A percentile compares a stretch with the other conserved stretches of the same genome.
These are phyloP conservation scores for Drosophila eohydei DNA, from an alignment of 2,888 invertebrate species.

Conservation along the genomic window DNA sequence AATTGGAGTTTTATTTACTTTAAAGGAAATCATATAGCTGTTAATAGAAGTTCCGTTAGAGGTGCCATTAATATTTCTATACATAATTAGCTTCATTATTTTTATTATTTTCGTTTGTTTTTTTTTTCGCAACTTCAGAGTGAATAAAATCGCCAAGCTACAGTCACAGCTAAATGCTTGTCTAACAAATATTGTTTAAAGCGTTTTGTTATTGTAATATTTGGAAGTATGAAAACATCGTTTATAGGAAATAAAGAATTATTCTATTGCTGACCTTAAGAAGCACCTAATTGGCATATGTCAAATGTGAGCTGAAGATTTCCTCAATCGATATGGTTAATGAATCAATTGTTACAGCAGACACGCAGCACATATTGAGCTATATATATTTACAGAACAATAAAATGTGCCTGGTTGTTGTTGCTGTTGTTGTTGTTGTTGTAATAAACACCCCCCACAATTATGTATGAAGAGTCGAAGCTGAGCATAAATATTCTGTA, in stretches of 20 bases:
- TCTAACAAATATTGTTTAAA: conserved; percentile 16
- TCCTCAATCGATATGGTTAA: conserved; percentile 29
- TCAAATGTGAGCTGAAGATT: conserved; percentile 9
- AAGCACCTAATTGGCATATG: conserved; percentile 16
- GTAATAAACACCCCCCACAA: background rate
- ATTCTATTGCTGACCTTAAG: conserved; percentile 35
- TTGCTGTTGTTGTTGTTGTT: too few relatives aligned
- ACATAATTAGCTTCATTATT: conserved; percentile 1
- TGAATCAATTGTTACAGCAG: conserved; percentile 12
- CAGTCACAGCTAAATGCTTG: background rate
- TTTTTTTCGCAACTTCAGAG: conserved; percentile 11
- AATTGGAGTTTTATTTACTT: background rate
- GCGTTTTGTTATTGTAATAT: conserved; percentile 4
- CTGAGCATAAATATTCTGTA: conserved; percentile 23
- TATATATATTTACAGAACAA: conserved; percentile 7
- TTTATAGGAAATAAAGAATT: conserved; percentile 19
- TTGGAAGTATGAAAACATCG: background rate
- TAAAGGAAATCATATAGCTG: background rate
- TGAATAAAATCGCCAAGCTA: background rate
- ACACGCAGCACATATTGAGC: background rate
- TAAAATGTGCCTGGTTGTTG: background rate
- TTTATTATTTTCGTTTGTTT: conserved; percentile 15
- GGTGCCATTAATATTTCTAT: conserved; percentile 1
- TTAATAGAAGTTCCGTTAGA: conserved; percentile 8
- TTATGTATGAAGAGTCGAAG: background rate